phyloP scores from a whole-genome alignment of 2,113 vertebrate species.

The Macrotis lagotis region DNA sequence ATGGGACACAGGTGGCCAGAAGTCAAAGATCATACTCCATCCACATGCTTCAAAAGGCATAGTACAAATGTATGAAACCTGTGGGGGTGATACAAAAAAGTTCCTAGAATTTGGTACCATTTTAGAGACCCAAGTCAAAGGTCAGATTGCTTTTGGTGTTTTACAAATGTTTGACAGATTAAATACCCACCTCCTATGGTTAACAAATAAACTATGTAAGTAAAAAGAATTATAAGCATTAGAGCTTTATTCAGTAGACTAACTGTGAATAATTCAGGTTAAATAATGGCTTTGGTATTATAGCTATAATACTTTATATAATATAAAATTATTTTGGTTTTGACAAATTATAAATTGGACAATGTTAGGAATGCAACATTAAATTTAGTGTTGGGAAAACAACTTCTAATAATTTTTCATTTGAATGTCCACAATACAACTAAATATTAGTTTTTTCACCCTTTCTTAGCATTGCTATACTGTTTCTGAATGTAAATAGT shows the following conservation, averaged over 20 bases:
- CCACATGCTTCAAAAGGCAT: slow-evolving; percentile 79
- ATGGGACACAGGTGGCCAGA: slow-evolving; percentile 84
- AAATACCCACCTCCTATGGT: slow-evolving; percentile 79
- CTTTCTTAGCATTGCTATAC: background rate
- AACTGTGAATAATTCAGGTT: slow-evolving; percentile 64
- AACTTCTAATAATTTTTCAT: background rate
- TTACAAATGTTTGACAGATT: slow-evolving; percentile 84
- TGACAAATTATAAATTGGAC: slow-evolving; percentile 56
- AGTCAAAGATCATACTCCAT: slow-evolving; percentile 84
- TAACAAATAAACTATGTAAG: slow-evolving; percentile 74
- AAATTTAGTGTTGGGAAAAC: background rate
- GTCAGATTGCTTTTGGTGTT: slow-evolving; percentile 78
- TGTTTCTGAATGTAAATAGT: background rate
- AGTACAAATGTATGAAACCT: slow-evolving; percentile 75
- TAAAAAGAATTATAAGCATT: slow-evolving; percentile 72
- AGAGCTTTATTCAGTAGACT: slow-evolving; percentile 72
- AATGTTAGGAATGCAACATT: slow-evolving; percentile 9
- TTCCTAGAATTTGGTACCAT: slow-evolving; percentile 67
- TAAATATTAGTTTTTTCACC: background rate
- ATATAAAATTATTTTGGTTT: slow-evolving; percentile 32
- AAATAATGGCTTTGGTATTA: slow-evolving; percentile 44
- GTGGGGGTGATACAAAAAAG: slow-evolving; percentile 68
- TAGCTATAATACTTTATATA: slow-evolving; percentile 10
- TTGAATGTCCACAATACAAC: background rate
- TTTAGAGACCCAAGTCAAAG: slow-evolving; percentile 82